Evolutionary conservation across 2,113 vertebrate species (phyloP).

Genomic region (Callionymus lyra): DNA sequence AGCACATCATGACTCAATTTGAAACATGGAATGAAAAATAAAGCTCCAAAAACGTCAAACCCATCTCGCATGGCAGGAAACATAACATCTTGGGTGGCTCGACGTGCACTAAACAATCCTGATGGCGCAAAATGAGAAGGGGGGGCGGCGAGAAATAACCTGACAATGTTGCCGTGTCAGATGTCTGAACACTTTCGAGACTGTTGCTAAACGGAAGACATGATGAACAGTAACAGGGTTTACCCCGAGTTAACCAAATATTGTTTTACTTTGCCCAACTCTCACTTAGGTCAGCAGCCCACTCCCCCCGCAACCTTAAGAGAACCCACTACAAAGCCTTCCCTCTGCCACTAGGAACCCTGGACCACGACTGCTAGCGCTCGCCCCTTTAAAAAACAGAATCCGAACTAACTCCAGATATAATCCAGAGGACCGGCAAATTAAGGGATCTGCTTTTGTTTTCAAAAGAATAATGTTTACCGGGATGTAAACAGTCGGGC

Average conservation of each 20-base stretch:
- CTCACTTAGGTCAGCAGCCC: slow-evolving; percentile 31
- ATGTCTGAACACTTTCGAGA: slow-evolving; percentile 23
- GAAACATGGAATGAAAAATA: slow-evolving; percentile 43
- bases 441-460: slow-evolving; percentile 14
- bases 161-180: slow-evolving; percentile 33
- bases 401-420: slow-evolving; percentile 2
- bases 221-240: slow-evolving; percentile 23
- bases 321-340: slow-evolving; percentile 26
- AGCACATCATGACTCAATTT: slow-evolving; percentile 37
- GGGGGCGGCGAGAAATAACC: too few species aligned
- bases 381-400: slow-evolving; percentile 4
- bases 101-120: slow-evolving; percentile 40
- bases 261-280: slow-evolving; percentile 21
- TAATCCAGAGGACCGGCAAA: slow-evolving; percentile 5
- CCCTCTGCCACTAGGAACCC: slow-evolving; percentile 6
- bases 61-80: slow-evolving; percentile 28
- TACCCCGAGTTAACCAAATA: slow-evolving; percentile 24
- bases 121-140: slow-evolving; percentile 35
- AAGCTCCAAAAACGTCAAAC: slow-evolving; percentile 35
- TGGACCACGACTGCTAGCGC: slow-evolving; percentile 6
- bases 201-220: background rate
- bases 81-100: slow-evolving; percentile 45
- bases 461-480: slow-evolving; percentile 2
- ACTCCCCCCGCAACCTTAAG: slow-evolving; percentile 13
- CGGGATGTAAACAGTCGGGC: slow-evolving; percentile 1